These are phyloP conservation scores for Hirtodrosophila cameraria DNA, from an alignment of 2,888 invertebrate genomes.

Conservation along the genomic window DNA sequence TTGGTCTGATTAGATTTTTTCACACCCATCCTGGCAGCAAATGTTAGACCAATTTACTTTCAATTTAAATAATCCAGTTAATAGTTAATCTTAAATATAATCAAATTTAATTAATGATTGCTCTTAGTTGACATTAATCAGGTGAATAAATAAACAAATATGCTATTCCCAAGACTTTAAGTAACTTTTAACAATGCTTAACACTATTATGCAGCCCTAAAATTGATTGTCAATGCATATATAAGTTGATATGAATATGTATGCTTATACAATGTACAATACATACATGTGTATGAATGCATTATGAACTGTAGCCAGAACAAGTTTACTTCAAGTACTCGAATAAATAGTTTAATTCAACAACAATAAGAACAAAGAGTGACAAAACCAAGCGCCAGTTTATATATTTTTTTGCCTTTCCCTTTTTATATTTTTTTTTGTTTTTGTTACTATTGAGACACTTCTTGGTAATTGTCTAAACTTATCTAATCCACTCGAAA, in stretches of 20 bases:
- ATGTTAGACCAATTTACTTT: no score
- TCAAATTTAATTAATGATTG: no score
- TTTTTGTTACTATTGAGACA: conserved; percentile 41
- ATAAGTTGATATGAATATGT: conserved; percentile 8
- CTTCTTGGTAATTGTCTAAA: conserved; percentile 52
- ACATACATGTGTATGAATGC: conserved; percentile 24
- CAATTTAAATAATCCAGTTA: no score
- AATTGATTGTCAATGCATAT: conserved; percentile 14
- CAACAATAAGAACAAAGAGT: conserved; percentile 38
- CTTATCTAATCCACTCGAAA: conserved; percentile 67
- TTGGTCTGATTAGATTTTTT: no score
- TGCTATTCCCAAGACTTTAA: no score
- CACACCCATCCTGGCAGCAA: no score
- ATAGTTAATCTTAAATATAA: no score
- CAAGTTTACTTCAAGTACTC: conserved; percentile 56
- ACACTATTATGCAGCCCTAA: conserved; percentile 39
- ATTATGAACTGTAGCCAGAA: conserved; percentile 57
- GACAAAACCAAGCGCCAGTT: conserved; percentile 61
- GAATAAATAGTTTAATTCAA: conserved; percentile 39
- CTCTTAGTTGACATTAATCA: no score
- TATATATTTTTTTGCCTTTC: conserved; percentile 55
- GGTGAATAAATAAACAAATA: no score
- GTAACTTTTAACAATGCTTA: no score
- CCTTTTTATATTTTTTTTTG: conserved; percentile 56
- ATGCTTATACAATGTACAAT: conserved; percentile 9